Evolutionary conservation across 2,113 vertebrate genomes (phyloP).

Genomic region (Ophiodon elongatus): DNA sequence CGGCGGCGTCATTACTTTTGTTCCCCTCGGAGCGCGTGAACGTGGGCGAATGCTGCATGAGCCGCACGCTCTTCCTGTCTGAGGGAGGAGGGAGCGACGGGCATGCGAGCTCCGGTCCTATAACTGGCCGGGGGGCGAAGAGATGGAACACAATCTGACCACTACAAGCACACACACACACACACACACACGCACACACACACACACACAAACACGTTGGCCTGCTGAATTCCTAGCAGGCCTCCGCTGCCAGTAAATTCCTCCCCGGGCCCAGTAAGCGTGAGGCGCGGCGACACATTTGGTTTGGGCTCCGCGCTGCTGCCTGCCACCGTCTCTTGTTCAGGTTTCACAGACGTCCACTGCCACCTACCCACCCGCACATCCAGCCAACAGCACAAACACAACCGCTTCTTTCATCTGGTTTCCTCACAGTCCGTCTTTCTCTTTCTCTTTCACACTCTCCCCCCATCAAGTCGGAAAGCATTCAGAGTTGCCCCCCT

Average conservation of each 20-base stretch:
- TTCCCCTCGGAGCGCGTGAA: constrained; percentile 28
- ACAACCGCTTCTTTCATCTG: constrained; percentile 20
- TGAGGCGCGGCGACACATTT: constrained; percentile 57
- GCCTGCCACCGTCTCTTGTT: constrained; percentile 33
- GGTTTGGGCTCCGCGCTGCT: constrained; percentile 55
- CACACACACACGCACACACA: constrained; percentile 15
- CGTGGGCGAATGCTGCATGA: constrained; percentile 11
- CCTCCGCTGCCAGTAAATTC: constrained; percentile 58
- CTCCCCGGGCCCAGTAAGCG: constrained; percentile 44
- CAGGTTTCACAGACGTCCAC: constrained; percentile 51
- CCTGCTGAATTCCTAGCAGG: constrained; percentile 62
- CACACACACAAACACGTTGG: constrained; percentile 1
- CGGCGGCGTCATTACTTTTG: constrained; percentile 24
- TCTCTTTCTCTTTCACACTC: constrained; percentile 9
- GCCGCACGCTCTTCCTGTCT: constrained; percentile 17
- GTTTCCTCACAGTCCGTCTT: constrained; percentile 44
- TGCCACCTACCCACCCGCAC: too few species aligned
- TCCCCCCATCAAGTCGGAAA: background rate
- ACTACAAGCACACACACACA: constrained; percentile 22
- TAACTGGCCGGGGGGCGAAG: constrained; percentile 43
- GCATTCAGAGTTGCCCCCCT: background rate
- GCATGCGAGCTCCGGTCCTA: constrained; percentile 23
- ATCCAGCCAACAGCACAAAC: too few species aligned
- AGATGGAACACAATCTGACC: constrained; percentile 58
- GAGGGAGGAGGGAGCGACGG: constrained; percentile 5